phyloP scores from a whole-genome alignment of 2,888 invertebrate species.

The Anodontia alba region DNA sequence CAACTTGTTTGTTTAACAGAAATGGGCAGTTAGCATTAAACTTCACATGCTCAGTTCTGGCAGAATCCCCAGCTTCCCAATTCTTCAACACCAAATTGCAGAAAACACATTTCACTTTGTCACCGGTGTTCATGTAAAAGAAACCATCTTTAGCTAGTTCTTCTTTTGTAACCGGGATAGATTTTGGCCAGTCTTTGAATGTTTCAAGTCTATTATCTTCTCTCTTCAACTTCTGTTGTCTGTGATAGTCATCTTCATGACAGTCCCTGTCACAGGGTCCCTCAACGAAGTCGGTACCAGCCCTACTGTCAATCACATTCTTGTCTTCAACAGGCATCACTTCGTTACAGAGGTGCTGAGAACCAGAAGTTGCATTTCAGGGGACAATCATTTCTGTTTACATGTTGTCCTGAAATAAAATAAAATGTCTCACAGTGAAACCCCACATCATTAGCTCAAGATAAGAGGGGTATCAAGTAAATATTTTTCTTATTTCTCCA shows the following conservation, averaged over 20 bases:
- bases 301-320: conserved; percentile 34
- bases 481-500: no score
- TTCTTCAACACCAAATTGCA: conserved; percentile 61
- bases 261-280: conserved; percentile 24
- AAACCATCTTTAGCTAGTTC: conserved; percentile 62
- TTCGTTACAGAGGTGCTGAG: not conserved
- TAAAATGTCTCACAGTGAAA: no score
- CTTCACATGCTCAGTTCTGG: conserved; percentile 52
- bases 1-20: conserved; percentile 44
- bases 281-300: conserved; percentile 48
- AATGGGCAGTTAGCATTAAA: conserved; percentile 58
- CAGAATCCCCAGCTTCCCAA: conserved; percentile 62
- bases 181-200: conserved; percentile 54
- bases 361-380: not conserved
- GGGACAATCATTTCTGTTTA: not conserved
- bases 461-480: no score
- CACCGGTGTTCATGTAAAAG: conserved; percentile 53
- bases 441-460: no score
- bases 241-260: conserved; percentile 43
- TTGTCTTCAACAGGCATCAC: conserved; percentile 39
- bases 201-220: conserved; percentile 50
- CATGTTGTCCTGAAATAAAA: no score
- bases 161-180: conserved; percentile 47
- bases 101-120: conserved; percentile 62
- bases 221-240: conserved; percentile 36